phyloP scores from a whole-genome alignment of 2,113 vertebrate species.

The Bufo gargarizans region DNA sequence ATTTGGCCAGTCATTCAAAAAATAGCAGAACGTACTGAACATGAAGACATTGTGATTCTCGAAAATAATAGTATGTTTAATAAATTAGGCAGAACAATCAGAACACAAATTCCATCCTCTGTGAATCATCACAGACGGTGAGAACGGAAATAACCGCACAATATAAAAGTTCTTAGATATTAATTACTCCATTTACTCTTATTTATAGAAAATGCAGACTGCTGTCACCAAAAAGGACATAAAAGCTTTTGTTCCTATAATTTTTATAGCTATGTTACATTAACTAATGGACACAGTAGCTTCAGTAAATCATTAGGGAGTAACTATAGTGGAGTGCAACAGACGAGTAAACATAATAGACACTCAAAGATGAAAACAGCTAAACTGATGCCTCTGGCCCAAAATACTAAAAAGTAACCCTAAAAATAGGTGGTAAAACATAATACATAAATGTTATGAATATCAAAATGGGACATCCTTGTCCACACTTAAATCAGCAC shows the following conservation, averaged over 20 bases:
- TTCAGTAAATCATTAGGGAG: background rate
- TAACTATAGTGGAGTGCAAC: background rate
- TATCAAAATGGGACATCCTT: no score
- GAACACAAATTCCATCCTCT: background rate
- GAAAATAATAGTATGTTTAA: background rate
- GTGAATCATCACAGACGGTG: background rate
- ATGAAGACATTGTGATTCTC: background rate
- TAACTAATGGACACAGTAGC: background rate
- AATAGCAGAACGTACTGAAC: slow-evolving; percentile 7
- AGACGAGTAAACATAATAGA: background rate
- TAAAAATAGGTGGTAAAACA: no score
- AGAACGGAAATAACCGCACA: background rate
- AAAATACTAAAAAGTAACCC: background rate
- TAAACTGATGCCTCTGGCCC: background rate
- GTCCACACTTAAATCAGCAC: no score
- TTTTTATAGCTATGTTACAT: background rate
- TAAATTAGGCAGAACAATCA: no score
- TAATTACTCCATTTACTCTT: no score
- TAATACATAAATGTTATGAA: no score
- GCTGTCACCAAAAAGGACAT: background rate
- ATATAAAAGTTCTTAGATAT: background rate
- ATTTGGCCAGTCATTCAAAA: background rate
- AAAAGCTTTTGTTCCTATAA: background rate
- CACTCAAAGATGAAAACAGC: background rate
- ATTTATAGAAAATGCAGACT: no score